phyloP scores from a whole-genome alignment of 2,888 invertebrate species.

The Phorcus lineatus region DNA sequence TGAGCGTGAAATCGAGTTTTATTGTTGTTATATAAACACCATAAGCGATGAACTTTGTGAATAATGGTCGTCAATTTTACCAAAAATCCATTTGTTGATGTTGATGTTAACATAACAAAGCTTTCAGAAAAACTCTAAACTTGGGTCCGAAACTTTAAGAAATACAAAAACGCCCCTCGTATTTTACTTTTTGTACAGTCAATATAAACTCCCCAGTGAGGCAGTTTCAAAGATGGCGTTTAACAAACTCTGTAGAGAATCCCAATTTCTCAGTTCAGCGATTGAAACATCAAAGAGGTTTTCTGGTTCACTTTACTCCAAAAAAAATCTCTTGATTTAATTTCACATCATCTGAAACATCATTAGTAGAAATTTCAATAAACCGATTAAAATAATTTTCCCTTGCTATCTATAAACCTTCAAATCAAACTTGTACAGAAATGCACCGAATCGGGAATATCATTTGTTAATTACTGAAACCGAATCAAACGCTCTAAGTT shows the following conservation, averaged over 20 bases:
- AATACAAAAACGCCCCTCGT: too few species aligned
- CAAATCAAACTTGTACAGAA: neutral
- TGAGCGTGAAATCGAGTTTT: too few species aligned
- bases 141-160: too few species aligned
- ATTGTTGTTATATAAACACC: too few species aligned
- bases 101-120: too few species aligned
- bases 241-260: neutral
- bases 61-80: too few species aligned
- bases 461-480: too few species aligned
- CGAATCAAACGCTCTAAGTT: neutral
- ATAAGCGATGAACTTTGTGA: too few species aligned
- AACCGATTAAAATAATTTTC: neutral
- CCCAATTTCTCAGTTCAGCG: neutral
- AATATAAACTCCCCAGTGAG: neutral
- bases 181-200: too few species aligned
- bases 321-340: neutral
- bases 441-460: too few species aligned
- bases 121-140: too few species aligned
- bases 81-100: too few species aligned
- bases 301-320: neutral
- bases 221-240: neutral
- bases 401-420: neutral
- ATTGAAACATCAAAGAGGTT: slow-evolving; percentile 21
- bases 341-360: slow-evolving; percentile 1
- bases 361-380: slow-evolving; percentile 3